Evolutionary conservation across 2,888 invertebrate genomes (phyloP).

Genomic region (Anthoptus insignis): DNA sequence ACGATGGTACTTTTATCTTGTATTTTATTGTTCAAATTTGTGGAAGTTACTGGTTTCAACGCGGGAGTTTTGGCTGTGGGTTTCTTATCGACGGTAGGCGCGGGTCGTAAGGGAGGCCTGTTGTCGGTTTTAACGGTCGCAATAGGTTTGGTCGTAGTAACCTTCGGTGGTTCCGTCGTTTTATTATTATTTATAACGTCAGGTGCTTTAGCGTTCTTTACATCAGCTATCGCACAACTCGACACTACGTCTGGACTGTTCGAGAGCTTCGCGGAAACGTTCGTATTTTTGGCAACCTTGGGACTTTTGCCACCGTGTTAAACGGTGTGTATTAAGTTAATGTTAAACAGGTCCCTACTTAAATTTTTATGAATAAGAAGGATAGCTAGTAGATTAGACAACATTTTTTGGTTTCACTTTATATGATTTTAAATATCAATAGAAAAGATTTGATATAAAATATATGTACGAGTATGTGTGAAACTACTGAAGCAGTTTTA

Average conservation of each 20-base stretch:
- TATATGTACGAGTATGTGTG: no score
- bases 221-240: constrained; percentile 88
- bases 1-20: constrained; percentile 67
- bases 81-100: constrained; percentile 76
- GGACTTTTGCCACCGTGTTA: no score
- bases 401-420: constrained; percentile 81
- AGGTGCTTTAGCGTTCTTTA: constrained; percentile 86
- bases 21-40: constrained; percentile 62
- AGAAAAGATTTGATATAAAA: no score
- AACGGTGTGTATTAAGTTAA: no score
- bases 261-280: constrained; percentile 66
- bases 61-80: constrained; percentile 63
- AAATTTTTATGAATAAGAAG: no score
- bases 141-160: constrained; percentile 72
- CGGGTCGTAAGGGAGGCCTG: constrained; percentile 71
- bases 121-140: constrained; percentile 78
- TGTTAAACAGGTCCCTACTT: no score
- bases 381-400: no score
- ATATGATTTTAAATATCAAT: no score
- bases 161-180: constrained; percentile 77
- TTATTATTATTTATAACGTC: constrained; percentile 86
- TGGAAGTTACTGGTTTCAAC: constrained; percentile 65
- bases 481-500: no score
- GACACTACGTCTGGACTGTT: constrained; percentile 92
- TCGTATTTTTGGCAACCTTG: constrained; percentile 66